Base-by-base conservation (phyloP, 2,797 vertebrate genomes). In the Melanotaenia boesemani region DNA sequence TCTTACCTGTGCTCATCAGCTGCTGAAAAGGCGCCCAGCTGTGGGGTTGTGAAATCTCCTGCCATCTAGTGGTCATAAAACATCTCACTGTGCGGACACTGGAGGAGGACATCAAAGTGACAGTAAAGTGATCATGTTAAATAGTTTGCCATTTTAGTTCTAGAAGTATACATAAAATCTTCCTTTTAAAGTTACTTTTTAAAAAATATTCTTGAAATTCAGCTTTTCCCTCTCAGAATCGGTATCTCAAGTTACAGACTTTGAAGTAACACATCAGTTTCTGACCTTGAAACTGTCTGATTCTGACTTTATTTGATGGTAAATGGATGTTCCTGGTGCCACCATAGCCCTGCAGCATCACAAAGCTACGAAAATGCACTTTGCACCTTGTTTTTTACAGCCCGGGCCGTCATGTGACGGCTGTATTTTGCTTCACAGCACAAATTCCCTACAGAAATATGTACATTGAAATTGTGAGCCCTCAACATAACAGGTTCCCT, bases 31-130 rank as follows among this genome's bases (percentile, higher is more conserved):
- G 0, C 4, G 5, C 36, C 1, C 5, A 2, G 0, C 16, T 70
- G 18, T 20, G 54, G 5, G 6, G 13, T 13, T 18, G 6, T 5
- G 0, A 2, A 22, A n/a, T 59, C 22, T 84, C 76, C 82, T 82
- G 86, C 82, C 86, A 73, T 70, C 91, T 84, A 36, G 67, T 80
- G 88, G 5, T 0, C 1, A 48, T 5, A 0, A 2, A 1, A 60
- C 6, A 1, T 37, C 26, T 11, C 37, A 54, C 10, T 70, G 34
- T 50, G 22, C 28, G 18, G 36, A 11, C 8, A 34, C 11, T 22
- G 16, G 22, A 41, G 15, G 16, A 18, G 44, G 44, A 46, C 6
- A 18, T 46, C 18, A 18, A 46, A 28, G 7, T 36, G 44, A 46
- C 6, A 18, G 18, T 18, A 18, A 46, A 28, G 7, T 36, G 46